These are phyloP conservation scores for Calonectris borealis DNA, from an alignment of 2,113 vertebrate species.

Conservation along the genomic window DNA sequence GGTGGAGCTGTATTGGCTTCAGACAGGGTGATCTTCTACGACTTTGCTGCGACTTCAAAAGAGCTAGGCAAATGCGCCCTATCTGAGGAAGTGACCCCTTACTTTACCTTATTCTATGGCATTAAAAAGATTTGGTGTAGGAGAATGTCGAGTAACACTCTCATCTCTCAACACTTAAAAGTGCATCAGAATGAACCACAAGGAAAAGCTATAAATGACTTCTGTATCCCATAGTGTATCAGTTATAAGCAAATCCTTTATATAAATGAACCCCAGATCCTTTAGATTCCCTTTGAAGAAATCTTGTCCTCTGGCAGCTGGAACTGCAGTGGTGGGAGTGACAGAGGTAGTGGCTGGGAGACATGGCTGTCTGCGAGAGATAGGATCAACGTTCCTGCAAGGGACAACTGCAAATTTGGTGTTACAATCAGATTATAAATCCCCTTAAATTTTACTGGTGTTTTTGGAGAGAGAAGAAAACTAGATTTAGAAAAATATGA, in stretches of 20 bases:
- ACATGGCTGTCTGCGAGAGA: conserved; percentile 45
- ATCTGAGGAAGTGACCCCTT: conserved; percentile 23
- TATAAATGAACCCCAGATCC: conserved; percentile 46
- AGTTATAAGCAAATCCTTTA: conserved; percentile 56
- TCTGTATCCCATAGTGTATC: conserved; percentile 20
- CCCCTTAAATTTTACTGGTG: background rate
- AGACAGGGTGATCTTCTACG: background rate
- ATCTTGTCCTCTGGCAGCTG: conserved; percentile 58
- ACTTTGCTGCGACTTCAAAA: conserved; percentile 26
- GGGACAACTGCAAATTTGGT: conserved; percentile 36
- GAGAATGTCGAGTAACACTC: background rate
- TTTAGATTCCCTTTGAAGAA: conserved; percentile 60
- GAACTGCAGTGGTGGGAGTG: conserved; percentile 30
- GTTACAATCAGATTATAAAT: background rate
- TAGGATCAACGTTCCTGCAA: conserved; percentile 46
- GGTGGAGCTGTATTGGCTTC: conserved; percentile 20
- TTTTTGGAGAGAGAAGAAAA: background rate
- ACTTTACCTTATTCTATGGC: background rate
- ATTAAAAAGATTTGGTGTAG: conserved; percentile 47
- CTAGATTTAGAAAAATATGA: background rate
- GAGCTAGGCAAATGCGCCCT: conserved; percentile 16
- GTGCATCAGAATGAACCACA: background rate
- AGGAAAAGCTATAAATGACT: conserved; percentile 35
- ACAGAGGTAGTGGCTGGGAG: conserved; percentile 52
- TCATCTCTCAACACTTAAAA: background rate